Evolutionary conservation across 2,113 vertebrate species (phyloP).

Genomic region (Zootoca vivipara): DNA sequence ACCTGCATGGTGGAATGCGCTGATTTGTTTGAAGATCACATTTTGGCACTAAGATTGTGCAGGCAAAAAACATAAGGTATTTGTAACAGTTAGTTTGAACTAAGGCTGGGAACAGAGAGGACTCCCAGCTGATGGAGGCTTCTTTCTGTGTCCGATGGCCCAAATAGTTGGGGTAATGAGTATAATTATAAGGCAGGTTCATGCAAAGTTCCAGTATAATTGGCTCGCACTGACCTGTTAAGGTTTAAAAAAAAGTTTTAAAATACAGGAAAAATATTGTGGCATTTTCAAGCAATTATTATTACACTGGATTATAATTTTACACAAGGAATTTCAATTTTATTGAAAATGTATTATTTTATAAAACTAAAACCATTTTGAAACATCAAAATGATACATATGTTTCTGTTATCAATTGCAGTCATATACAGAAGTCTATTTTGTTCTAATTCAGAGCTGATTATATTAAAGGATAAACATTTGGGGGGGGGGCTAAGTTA

Average conservation of each 20-base stretch:
- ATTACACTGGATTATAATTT: background rate
- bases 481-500: background rate
- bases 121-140: constrained; percentile 94
- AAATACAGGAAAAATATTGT: constrained; percentile 21
- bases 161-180: constrained; percentile 91
- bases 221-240: constrained; percentile 86
- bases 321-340: too few species aligned
- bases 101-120: constrained; percentile 92
- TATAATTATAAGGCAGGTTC: constrained; percentile 94
- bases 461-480: background rate
- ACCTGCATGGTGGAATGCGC: constrained; percentile 94
- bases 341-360: background rate
- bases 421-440: background rate
- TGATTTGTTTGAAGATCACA: constrained; percentile 85
- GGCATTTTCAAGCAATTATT: background rate
- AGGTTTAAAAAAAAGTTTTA: constrained; percentile 39
- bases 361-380: background rate
- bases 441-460: background rate
- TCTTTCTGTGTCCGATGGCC: constrained; percentile 92
- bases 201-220: constrained; percentile 94
- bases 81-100: constrained; percentile 97
- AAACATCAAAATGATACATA: background rate
- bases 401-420: background rate
- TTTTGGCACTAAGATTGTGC: constrained; percentile 94
- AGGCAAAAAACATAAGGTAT: constrained; percentile 98